Evolutionary conservation across 1,140 invertebrate species (phyloP).

Genomic region (Meteorus sp.): DNA sequence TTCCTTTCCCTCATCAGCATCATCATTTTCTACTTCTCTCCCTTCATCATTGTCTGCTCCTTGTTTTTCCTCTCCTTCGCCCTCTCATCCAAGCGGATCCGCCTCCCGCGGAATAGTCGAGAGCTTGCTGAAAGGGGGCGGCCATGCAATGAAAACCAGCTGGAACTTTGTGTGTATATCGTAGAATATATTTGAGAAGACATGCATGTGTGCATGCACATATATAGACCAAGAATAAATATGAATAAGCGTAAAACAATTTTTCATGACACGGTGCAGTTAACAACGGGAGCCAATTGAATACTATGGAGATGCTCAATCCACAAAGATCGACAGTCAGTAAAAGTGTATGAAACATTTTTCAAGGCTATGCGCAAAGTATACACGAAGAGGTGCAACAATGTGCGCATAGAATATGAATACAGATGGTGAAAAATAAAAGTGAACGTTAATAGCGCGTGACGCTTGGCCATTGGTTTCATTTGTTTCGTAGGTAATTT

Average conservation of each 20-base stretch:
- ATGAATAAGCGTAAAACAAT: conserved; percentile 1
- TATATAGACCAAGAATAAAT: too few relatives aligned
- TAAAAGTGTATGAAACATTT: not conserved
- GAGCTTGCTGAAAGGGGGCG: conserved; percentile 33
- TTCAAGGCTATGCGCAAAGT: not conserved
- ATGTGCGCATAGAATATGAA: too few relatives aligned
- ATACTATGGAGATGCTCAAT: not conserved
- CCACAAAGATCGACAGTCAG: not conserved
- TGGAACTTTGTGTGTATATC: not conserved
- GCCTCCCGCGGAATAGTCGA: conserved; percentile 22
- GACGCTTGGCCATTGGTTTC: too few relatives aligned
- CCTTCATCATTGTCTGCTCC: conserved; percentile 5
- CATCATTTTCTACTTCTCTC: conserved; percentile 10
- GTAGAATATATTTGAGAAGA: too few relatives aligned
- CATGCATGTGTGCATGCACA: not conserved
- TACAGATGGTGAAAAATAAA: too few relatives aligned
- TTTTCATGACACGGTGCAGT: conserved; percentile 8
- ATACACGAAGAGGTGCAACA: too few relatives aligned
- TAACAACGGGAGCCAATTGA: conserved; percentile 18
- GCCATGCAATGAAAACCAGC: conserved; percentile 23
- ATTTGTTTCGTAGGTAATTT: not conserved
- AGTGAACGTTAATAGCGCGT: too few relatives aligned
- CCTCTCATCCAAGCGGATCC: not conserved
- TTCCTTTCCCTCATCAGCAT: conserved; percentile 6
- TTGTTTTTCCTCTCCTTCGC: too few relatives aligned